Evolutionary conservation across 2,888 invertebrate genomes (phyloP).

Genomic region (Bugulina stolonifera): DNA sequence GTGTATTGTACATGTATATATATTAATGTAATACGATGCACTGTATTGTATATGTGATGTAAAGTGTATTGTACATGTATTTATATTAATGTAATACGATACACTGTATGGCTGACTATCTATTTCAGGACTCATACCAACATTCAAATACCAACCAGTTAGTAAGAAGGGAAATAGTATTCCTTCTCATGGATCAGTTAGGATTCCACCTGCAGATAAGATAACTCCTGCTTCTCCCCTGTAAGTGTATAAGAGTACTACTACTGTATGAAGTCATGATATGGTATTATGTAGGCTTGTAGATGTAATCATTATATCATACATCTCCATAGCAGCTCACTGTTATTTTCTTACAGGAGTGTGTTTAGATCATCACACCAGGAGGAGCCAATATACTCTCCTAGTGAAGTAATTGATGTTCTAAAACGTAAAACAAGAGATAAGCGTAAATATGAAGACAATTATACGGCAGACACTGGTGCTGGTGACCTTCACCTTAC

Average conservation of each 20-base stretch:
- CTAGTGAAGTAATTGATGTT: not conserved
- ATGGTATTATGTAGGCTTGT: too few relatives aligned
- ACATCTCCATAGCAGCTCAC: too few relatives aligned
- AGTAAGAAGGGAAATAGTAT: not conserved
- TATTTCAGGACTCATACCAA: not conserved
- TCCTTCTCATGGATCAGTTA: not conserved
- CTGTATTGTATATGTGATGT: too few relatives aligned
- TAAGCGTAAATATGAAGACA: not conserved
- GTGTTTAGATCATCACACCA: not conserved
- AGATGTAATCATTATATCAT: too few relatives aligned
- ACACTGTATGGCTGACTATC: too few relatives aligned
- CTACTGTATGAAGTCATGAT: too few relatives aligned
- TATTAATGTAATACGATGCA: too few relatives aligned
- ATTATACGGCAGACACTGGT: not conserved
- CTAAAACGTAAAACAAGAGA: not conserved
- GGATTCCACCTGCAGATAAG: not conserved
- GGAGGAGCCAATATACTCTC: not conserved
- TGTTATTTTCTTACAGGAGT: not conserved
- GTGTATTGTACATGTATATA: too few relatives aligned
- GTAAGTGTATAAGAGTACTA: too few relatives aligned
- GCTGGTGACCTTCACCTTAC: not conserved
- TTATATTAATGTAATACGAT: too few relatives aligned
- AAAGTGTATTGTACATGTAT: too few relatives aligned
- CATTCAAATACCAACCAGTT: not conserved
- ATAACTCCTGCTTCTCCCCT: not conserved